These are phyloP conservation scores for Psophia crepitans DNA, from an alignment of 2,113 vertebrate genomes.

Conservation along the genomic window DNA sequence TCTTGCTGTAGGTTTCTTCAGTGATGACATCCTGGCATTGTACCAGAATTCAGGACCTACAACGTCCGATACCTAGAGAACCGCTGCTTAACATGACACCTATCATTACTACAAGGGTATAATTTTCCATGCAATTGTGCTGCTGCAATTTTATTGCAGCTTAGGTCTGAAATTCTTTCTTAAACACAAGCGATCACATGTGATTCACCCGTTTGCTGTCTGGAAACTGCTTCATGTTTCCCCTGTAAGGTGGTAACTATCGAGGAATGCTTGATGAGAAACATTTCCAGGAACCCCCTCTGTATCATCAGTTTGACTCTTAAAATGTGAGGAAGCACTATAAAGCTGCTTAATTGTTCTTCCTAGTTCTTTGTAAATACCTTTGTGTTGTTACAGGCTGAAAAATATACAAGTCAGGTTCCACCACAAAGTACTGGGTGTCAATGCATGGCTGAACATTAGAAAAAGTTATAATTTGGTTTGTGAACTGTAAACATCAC, in stretches of 20 bases:
- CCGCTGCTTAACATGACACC: neutral
- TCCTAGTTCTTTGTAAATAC: neutral
- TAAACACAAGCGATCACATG: too few relatives aligned
- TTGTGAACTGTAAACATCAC: neutral
- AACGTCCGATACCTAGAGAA: neutral
- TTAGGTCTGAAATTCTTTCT: too few relatives aligned
- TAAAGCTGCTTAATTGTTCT: neutral
- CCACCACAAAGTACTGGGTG: neutral
- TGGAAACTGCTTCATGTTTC: neutral
- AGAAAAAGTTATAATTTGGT: neutral
- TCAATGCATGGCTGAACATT: neutral
- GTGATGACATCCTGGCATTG: fast-evolving
- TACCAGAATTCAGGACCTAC: neutral
- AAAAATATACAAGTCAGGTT: neutral
- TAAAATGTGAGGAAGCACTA: neutral
- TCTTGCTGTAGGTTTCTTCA: neutral
- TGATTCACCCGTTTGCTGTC: neutral
- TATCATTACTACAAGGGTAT: fast-evolving
- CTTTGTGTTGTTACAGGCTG: neutral
- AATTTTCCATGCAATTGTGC: neutral
- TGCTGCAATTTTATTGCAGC: neutral
- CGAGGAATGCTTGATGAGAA: neutral
- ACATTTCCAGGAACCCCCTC: neutral
- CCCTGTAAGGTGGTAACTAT: neutral
- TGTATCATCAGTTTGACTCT: neutral